Evolutionary conservation across 2,797 vertebrate species (phyloP).

Genomic region (Meriones psammophilus): DNA sequence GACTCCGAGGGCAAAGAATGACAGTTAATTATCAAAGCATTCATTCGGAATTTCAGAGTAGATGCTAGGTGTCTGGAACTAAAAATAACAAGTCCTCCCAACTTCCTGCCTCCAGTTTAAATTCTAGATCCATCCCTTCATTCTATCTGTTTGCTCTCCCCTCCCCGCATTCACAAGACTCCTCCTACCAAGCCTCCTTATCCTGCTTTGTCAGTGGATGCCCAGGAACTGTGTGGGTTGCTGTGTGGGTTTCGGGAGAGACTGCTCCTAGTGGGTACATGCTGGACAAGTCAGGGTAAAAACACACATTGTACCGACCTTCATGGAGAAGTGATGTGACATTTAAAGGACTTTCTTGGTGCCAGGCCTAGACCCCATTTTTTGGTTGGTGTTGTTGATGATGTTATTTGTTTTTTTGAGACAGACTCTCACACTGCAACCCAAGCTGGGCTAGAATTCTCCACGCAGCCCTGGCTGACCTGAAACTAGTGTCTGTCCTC

Average conservation of each 20-base stretch:
- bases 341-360: neutral
- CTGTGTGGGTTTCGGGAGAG: neutral
- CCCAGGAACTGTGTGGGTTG: neutral
- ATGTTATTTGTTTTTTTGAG: neutral
- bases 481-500: neutral
- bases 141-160: neutral
- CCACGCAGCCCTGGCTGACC: neutral
- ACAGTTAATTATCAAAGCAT: neutral
- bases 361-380: neutral
- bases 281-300: neutral
- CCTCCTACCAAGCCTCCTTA: neutral
- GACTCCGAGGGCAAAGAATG: neutral
- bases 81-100: neutral
- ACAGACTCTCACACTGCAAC: neutral
- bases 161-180: neutral
- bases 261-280: neutral
- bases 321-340: neutral
- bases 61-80: neutral
- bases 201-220: neutral
- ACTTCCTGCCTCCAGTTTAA: neutral
- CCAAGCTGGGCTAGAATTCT: neutral
- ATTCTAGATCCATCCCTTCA: neutral
- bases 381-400: neutral
- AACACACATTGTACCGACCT: neutral
- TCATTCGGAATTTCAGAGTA: accelerated